phyloP scores from a whole-genome alignment of 1,140 invertebrate species.

The Steinernema feltiae region DNA sequence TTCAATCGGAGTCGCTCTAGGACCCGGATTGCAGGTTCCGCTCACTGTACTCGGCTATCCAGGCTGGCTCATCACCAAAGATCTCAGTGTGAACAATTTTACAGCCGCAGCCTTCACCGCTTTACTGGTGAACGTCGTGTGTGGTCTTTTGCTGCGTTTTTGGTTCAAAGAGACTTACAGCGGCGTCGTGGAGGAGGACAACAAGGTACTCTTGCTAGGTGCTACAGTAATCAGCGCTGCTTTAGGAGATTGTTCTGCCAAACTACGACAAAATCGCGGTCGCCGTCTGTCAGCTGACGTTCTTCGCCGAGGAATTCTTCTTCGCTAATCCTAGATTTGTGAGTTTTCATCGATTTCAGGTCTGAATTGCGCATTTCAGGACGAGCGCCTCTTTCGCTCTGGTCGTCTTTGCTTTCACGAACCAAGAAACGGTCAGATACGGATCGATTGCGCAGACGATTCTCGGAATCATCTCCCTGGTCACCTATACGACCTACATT shows the following conservation, averaged over 20 bases:
- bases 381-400: background rate
- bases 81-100: slow-evolving; percentile 60
- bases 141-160: slow-evolving; percentile 31
- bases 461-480: background rate
- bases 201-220: background rate
- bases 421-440: background rate
- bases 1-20: slow-evolving; percentile 59
- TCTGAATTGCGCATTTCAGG: too few relatives aligned
- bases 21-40: slow-evolving; percentile 33
- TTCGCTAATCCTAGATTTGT: slow-evolving; percentile 15
- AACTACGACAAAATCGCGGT: slow-evolving; percentile 21
- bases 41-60: background rate
- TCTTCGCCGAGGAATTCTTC: slow-evolving; percentile 44
- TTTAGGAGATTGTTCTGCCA: background rate
- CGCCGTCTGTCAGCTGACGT: slow-evolving; percentile 36
- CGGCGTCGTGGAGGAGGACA: background rate
- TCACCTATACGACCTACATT: background rate
- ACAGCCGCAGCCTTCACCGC: slow-evolving; percentile 57
- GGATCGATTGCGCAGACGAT: background rate
- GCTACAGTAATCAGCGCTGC: too few relatives aligned
- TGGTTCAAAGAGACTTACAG: slow-evolving; percentile 38
- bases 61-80: slow-evolving; percentile 35
- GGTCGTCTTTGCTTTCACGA: slow-evolving; percentile 15
- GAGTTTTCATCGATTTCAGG: too few relatives aligned
- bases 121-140: slow-evolving; percentile 45